Percentiles rank a stretch among this genome's conserved stretches.
Conservation (phyloP, 2,888 invertebrate genomes). For the Meteorus cinctellus region DNA sequence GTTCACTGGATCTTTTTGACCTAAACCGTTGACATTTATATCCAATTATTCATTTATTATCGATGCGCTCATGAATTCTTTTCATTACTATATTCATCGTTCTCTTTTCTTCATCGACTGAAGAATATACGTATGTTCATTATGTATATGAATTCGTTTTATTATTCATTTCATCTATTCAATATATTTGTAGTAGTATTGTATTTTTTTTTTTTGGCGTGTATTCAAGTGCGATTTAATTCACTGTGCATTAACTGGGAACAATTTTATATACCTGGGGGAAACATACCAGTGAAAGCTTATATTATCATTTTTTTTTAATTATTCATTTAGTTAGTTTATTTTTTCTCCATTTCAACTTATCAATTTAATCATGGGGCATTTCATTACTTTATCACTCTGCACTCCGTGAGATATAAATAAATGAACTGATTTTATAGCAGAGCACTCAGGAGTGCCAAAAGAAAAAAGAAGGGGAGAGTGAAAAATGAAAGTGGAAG, state of each 20-base stretch:
- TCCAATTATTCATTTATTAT: background rate
- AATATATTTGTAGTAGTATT: background rate
- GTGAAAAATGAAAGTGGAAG: background rate
- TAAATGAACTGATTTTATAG: background rate
- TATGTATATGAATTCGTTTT: constrained; percentile 17
- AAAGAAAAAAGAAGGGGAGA: background rate
- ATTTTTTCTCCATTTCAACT: background rate
- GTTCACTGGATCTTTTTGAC: constrained; percentile 6
- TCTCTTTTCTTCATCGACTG: too few species aligned
- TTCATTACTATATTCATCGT: background rate
- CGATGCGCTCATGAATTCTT: background rate
- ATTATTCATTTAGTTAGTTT: background rate
- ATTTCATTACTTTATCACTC: background rate
- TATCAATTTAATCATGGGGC: background rate
- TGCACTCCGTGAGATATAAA: background rate
- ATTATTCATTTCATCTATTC: constrained; percentile 24
- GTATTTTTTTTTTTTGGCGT: constrained; percentile 16
- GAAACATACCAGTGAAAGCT: constrained; percentile 9
- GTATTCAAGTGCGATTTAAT: constrained; percentile 25
- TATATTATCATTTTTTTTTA: background rate
- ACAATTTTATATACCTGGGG: background rate
- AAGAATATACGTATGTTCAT: too few species aligned
- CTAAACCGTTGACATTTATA: constrained; percentile 22
- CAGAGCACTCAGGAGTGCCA: background rate
- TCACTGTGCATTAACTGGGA: background rate